These are phyloP conservation scores for Epicauta chinensis DNA, from an alignment of 1,140 invertebrate species.

Conservation along the genomic window DNA sequence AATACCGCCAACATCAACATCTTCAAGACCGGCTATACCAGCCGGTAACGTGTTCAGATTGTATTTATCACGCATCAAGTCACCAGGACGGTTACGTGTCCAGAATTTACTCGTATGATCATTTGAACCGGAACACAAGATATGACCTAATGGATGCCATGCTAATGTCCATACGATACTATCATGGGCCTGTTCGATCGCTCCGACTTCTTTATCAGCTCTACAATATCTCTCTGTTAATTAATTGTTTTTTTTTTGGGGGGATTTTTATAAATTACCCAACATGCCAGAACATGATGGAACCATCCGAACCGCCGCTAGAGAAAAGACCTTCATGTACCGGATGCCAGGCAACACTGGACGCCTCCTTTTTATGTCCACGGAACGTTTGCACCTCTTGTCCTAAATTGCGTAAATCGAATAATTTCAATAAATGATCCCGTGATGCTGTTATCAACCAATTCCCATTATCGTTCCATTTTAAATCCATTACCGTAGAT, in stretches of 20 bases:
- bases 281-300: conserved; percentile 98
- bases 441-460: conserved; percentile 98
- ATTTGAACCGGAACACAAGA: conserved; percentile 96
- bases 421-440: conserved; percentile 96
- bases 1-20: conserved; percentile 56
- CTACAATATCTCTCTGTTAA: conserved; percentile 44
- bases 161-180: conserved; percentile 98
- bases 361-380: conserved; percentile 98
- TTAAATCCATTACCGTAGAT: conserved; percentile 97
- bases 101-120: conserved; percentile 99
- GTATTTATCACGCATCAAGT: conserved; percentile 95
- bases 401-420: conserved; percentile 92
- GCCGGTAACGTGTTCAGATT: conserved; percentile 89
- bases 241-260: background rate
- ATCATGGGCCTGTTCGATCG: conserved; percentile 97
- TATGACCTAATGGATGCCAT: conserved; percentile 99
- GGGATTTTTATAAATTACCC: conserved; percentile 54
- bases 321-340: conserved; percentile 93
- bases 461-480: conserved; percentile 99
- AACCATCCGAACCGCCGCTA: conserved; percentile 95
- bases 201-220: conserved; percentile 95
- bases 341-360: conserved; percentile 96
- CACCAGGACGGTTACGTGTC: conserved; percentile 97
- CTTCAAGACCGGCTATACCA: conserved; percentile 63
- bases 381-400: conserved; percentile 94